Conservation (phyloP, 1,140 invertebrate genomes). For the Ptiloglossa arizonensis region DNA sequence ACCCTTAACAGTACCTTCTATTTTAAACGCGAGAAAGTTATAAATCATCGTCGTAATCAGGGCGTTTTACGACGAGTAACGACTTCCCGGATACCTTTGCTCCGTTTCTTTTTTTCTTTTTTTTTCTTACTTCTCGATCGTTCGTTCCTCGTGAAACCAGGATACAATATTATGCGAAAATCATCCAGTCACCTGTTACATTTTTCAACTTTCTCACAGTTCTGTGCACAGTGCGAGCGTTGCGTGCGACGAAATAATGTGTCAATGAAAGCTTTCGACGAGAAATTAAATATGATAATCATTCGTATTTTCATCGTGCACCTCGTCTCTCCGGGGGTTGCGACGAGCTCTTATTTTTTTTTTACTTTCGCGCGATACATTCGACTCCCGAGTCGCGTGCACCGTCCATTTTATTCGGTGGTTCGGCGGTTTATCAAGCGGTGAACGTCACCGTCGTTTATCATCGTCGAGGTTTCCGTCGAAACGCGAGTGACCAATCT, state of each 20-base stretch:
- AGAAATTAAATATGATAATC: neutral
- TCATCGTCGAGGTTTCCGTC: neutral
- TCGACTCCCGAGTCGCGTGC: neutral
- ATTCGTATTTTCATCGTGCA: neutral
- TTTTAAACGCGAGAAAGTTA: neutral
- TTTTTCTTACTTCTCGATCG: too few relatives aligned
- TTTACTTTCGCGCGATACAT: too few relatives aligned
- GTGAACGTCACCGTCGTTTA: neutral
- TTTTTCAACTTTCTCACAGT: neutral
- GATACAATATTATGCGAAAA: neutral
- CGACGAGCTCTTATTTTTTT: neutral
- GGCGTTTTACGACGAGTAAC: neutral
- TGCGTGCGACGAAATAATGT: slow-evolving; percentile 13
- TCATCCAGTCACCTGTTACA: neutral
- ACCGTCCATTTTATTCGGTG: too few relatives aligned
- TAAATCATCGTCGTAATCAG: slow-evolving; percentile 3
- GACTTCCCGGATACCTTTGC: neutral
- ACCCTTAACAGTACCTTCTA: too few relatives aligned
- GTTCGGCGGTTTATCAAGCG: neutral
- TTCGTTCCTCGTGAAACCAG: neutral
- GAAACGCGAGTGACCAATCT: neutral
- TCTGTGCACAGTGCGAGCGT: neutral
- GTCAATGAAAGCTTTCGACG: slow-evolving; percentile 1
- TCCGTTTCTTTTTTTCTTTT: neutral
- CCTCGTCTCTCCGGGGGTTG: neutral